Percentiles rank a stretch among this genome's conserved stretches.
These are phyloP conservation scores for Pocota personata DNA, from an alignment of 2,888 invertebrate species.

Conservation along the genomic window DNA sequence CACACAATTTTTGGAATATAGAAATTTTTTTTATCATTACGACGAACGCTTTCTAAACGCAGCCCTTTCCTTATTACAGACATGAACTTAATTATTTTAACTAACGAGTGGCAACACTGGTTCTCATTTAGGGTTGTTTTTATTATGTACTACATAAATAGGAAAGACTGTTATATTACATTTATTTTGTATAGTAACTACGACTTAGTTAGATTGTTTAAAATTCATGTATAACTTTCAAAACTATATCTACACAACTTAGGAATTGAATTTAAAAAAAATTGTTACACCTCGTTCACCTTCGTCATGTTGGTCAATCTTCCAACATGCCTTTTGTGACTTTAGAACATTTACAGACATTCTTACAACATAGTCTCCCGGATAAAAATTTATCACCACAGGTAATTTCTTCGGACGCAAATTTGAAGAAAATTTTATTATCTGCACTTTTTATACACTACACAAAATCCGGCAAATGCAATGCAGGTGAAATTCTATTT, in stretches of 20 bases:
- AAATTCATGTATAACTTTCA: too few species aligned
- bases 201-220: too few species aligned
- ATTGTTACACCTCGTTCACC: slow-evolving; percentile 68
- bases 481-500: slow-evolving; percentile 32
- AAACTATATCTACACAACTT: not conserved
- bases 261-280: too few species aligned
- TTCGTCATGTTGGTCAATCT: slow-evolving; percentile 79
- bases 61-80: too few species aligned
- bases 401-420: not conserved
- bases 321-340: slow-evolving; percentile 80
- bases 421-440: not conserved
- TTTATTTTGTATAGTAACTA: too few species aligned
- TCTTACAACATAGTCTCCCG: not conserved
- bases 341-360: slow-evolving; percentile 27
- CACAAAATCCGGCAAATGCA: slow-evolving; percentile 28
- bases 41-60: too few species aligned
- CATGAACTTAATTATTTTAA: too few species aligned
- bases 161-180: too few species aligned
- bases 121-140: not conserved
- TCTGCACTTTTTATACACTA: slow-evolving; percentile 5
- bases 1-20: too few species aligned
- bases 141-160: not conserved
- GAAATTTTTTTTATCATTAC: too few species aligned
- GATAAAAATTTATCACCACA: not conserved
- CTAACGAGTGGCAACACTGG: not conserved